phyloP scores from a whole-genome alignment of 2,113 vertebrate genomes.

The Poicephalus meyeri region DNA sequence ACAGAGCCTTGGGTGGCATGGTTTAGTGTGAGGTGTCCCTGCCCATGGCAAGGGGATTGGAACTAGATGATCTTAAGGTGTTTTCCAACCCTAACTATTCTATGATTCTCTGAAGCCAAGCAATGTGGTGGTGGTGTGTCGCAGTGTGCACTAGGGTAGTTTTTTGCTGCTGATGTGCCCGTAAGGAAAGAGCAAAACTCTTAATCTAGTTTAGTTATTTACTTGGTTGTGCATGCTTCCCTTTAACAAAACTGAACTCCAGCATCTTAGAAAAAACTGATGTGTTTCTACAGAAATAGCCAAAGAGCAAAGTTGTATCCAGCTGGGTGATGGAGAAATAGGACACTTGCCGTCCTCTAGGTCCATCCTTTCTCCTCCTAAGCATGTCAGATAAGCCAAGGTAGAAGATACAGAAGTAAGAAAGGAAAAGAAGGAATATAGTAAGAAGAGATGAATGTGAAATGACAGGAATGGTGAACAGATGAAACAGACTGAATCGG shows the following conservation, averaged over 20 bases:
- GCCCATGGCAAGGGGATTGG: no score
- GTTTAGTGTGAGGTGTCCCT: no score
- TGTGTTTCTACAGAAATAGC: not conserved
- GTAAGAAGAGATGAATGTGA: not conserved
- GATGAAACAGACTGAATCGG: not conserved
- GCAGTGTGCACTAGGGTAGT: not conserved
- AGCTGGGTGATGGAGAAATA: not conserved
- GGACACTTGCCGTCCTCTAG: not conserved
- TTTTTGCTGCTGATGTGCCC: not conserved
- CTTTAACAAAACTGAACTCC: not conserved
- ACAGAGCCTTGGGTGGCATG: no score
- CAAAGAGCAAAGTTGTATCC: not conserved
- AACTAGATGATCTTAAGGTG: no score
- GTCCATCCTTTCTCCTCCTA: not conserved
- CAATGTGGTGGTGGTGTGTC: not conserved
- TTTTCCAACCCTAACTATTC: no score
- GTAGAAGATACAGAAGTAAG: not conserved
- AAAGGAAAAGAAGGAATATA: not conserved
- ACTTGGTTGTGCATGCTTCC: not conserved
- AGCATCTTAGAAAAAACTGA: not conserved
- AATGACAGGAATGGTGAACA: not conserved
- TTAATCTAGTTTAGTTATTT: not conserved
- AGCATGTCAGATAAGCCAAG: not conserved
- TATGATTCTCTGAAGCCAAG: not conserved
- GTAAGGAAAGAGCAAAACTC: not conserved